Base-by-base conservation (phyloP, 2,113 vertebrate genomes). In the Asarcornis scutulata region DNA sequence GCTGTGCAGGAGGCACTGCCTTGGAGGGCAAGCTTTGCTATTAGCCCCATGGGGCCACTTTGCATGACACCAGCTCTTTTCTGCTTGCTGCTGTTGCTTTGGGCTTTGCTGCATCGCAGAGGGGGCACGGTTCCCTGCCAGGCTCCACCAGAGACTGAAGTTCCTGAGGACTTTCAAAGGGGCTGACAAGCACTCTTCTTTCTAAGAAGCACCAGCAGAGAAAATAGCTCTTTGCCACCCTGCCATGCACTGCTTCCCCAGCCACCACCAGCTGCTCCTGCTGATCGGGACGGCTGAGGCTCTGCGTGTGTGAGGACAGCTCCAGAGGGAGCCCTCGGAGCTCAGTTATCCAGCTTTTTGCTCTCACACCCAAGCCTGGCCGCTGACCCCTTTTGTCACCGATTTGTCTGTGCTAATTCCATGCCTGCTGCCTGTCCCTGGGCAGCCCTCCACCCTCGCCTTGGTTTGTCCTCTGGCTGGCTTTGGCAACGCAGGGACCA, bases 401-500 rank as follows among this genome's bases (percentile, higher is more conserved):
- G 56, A 11, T 86, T 58, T 42, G 66, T 44, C 42, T 62, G 59
- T 38, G 38, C 75, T 59, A 32, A 60, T 86, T 83, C 71, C 52
- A 6, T 18, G 59, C 62, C 64, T 1, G 0, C 48, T 31, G 79
- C 9, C 17, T 22, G 42, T 26, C 66, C 72, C 78, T 2, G 1
- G 40, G 7, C 26, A 68, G 66, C 62, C 12, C 14, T 86, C 56
- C 23, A 58, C 64, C 71, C 63, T 84, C 3, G 0, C 11, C 7
- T 22, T 2, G 1, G 10, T 68, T 83, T 88, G 34, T 79, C 71
- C 67, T 68, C 81, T 88, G 84, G 55, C 64, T 89, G 56, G 93
- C 81, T 91, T 79, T 36, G 77, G 91, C 94, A 89, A 73, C n/a
- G 84, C 63, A 93, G 91, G 93, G 93, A 95, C 93, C 93, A 95